Evolutionary conservation across 2,113 vertebrate genomes (phyloP), one percentile per base, ranked within the genome.

Genomic region (Loxodonta africana): DNA sequence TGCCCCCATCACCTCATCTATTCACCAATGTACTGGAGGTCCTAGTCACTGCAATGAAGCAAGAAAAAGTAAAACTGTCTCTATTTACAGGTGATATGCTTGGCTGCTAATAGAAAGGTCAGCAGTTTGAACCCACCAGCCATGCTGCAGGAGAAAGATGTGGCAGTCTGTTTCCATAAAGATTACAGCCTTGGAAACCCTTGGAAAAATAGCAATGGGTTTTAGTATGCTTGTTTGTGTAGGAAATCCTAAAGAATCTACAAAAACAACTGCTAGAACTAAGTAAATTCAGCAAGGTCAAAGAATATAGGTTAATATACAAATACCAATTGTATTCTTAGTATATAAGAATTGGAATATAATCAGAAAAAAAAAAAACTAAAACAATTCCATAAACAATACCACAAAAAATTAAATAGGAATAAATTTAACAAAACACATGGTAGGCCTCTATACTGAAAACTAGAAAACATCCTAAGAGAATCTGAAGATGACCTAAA

Each of bases 401-500:
- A 48, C 48, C 71, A 81, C 62, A 2, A 30, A 78, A 67, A 71
- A 30, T 23, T 63, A 63, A 63, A 80, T 25, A 48, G 48, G 48
- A 48, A 48, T 48, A 48, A 48, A 48, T 48, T 48, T 48, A 48
- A 48, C 48, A 48, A 48, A 48, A 48, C 48, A 48, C 48, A 10
- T 48, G 37, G 37, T 48, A 48, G 4, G 10, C 48, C 48, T 48
- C 48, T 48, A 48, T 48, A 48, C 48, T 48, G 48, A 48, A 48
- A 48, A 48, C 48, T 48, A 48, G 7, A 48, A 81, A 53, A 30
- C 12, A 88, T 65, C 90, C 51, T 88, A 46, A 95, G 37, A 76
- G 28, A 67, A 83, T 57, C 74, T 92, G 63, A 88, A 76, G 67
- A 57, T 33, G 87, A 91, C n/a, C 26, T 88, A 62, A 82, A 88